Base-by-base conservation (phyloP, 2,797 vertebrate genomes). In the Trachops cirrhosus region DNA sequence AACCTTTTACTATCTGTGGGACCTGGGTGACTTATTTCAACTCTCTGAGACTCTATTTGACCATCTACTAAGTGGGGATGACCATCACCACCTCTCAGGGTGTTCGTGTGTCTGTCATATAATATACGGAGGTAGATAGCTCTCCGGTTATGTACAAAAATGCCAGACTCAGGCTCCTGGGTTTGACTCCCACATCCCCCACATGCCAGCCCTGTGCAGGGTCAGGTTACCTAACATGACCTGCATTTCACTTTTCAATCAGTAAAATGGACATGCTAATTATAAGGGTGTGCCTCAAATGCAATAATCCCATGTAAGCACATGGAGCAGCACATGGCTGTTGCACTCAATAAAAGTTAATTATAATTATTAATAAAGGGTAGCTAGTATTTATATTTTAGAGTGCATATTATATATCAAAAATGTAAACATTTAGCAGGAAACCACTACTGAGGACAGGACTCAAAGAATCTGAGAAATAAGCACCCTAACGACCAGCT, bases 161-260 rank as follows among this genome's bases (percentile, higher is more conserved):
- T 14, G 59, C 18, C 34, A 59, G 18, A 18, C 48, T 67, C 18
- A 48, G 44, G 70, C 16, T 50, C 14, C 7, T 22, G 50, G 44
- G n/a, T 87, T 84, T 9, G 1, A 92, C 90, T 50, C 37, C 34
- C 48, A 71, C 0, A 0, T 41, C 10, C 1, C 24, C 62, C n/a
- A 70, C 59, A 44, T 73, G 48, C 6, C 29, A 94, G 24, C 39
- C n/a, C 14, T 26, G 9, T 32, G 19, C 12, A 64, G 71, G 11
- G n/a, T 64, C 50, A 80, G 44, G 11, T 79, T 74, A 57, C 26
- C 92, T 59, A 54, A 67, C 4, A 77, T 68, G 37, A 26, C 12
- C 57, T 71, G 74, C 24, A 37, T 77, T 85, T 93, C 24, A 93
- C 32, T 90, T 95, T 88, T 52, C 80, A 75, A 22, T 87, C 73